Percentiles rank a stretch among this genome's conserved stretches.
These are phyloP conservation scores for Esox niger DNA, from an alignment of 2,113 vertebrate species.

Conservation along the genomic window DNA sequence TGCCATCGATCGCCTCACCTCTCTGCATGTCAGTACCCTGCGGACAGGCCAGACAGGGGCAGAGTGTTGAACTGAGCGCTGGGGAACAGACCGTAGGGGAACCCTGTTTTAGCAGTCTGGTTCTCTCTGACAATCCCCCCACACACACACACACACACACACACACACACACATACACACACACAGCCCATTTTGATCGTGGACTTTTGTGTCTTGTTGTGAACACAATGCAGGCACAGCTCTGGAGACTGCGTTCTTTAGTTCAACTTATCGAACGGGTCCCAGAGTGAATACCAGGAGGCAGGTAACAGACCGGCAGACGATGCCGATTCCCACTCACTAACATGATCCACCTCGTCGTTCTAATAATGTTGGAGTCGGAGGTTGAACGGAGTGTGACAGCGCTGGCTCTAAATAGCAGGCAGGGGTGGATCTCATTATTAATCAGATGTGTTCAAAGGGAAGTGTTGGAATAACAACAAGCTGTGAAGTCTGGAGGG, in stretches of 20 bases:
- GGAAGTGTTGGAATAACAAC: conserved; percentile 9
- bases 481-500: conserved; percentile 23
- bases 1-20: conserved; percentile 37
- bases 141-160: conserved; percentile 1
- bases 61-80: conserved; percentile 46
- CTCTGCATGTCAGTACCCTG: conserved; percentile 51
- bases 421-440: conserved; percentile 13
- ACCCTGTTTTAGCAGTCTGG: conserved; percentile 11
- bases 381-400: conserved; percentile 20
- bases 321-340: conserved; percentile 22
- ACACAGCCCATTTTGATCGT: conserved; percentile 36
- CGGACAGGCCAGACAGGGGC: conserved; percentile 27
- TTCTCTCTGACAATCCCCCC: background rate
- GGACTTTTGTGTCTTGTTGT: conserved; percentile 36
- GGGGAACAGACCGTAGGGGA: too few species aligned
- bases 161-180: conserved; percentile 12
- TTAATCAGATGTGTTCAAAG: conserved; percentile 20
- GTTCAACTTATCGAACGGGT: conserved; percentile 28
- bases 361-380: conserved; percentile 22
- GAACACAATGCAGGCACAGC: conserved; percentile 42
- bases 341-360: conserved; percentile 12
- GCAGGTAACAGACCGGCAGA: conserved; percentile 13
- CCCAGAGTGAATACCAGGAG: conserved; percentile 20
- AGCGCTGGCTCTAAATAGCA: conserved; percentile 13
- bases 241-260: conserved; percentile 38